phyloP scores from a whole-genome alignment of 2,797 vertebrate species.

The Parotocinclus haroldoi region DNA sequence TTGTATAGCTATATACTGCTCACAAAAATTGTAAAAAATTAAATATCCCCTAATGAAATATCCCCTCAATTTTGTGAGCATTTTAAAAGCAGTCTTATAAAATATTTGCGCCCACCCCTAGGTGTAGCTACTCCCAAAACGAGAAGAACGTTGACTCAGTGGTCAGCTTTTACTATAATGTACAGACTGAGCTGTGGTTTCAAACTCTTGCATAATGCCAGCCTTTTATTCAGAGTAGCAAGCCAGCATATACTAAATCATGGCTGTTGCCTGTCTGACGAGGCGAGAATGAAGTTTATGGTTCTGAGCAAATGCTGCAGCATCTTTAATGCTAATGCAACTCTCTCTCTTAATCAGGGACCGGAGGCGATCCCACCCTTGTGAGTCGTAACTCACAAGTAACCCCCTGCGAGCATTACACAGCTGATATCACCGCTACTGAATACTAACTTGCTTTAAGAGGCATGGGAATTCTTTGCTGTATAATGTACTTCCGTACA shows the following conservation, averaged over 20 bases:
- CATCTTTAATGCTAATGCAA: constrained; percentile 49
- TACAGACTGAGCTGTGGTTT: constrained; percentile 7
- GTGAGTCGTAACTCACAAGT: constrained; percentile 44
- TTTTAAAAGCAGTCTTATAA: no score
- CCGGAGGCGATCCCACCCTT: constrained; percentile 32
- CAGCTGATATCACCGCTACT: constrained; percentile 13
- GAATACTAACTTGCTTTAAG: constrained; percentile 20
- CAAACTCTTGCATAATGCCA: constrained; percentile 13
- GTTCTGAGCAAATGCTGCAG: constrained; percentile 34
- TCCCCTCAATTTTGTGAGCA: no score
- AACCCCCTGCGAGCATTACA: constrained; percentile 24
- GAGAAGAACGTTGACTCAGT: neutral
- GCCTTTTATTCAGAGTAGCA: constrained; percentile 38
- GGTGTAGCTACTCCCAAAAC: neutral
- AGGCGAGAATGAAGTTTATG: constrained; percentile 48
- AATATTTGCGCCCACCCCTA: no score
- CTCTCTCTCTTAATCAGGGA: constrained; percentile 44
- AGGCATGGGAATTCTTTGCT: constrained; percentile 3
- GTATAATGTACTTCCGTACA: neutral
- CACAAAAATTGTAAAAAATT: no score
- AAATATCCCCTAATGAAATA: no score
- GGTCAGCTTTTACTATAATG: neutral
- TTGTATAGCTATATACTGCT: no score
- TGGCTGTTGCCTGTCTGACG: constrained; percentile 6
- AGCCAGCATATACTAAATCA: constrained; percentile 43